Evolutionary conservation across 2,797 vertebrate genomes (phyloP), one percentile per base, ranked within the genome.

Genomic region (Adrianichthys oophorus): DNA sequence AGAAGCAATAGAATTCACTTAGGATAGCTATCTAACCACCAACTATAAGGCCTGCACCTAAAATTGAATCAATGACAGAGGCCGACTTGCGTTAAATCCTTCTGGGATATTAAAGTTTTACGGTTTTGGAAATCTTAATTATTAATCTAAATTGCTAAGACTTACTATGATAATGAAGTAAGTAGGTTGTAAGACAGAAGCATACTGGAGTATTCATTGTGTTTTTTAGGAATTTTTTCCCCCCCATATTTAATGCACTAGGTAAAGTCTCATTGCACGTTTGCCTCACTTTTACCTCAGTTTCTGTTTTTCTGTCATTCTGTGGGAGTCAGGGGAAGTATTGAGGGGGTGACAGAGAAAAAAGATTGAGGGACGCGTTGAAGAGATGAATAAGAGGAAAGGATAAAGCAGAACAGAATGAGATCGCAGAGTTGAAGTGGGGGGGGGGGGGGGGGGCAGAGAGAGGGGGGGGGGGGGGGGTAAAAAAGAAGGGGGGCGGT

Each of bases 51-150:
- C 83, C 83, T 75, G 85, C 83, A 87, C 51, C 45, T 75, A 85
- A 89, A 89, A 89, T 90, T 88, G 84, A 89, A 92, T 87, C 83
- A 89, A 90, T 89, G 86, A 88, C 89, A 82, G 79, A 70, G 85
- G 81, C 81, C 71, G 66, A 77, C 74, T 80, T 73, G 60, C 74
- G 74, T 85, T 87, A 82, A 87, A 84, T 80, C 84, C 86, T 89
- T 88, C 67, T 83, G 85, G 86, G 86, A 88, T 83, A 87, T 89
- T 87, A 87, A 82, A 85, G 87, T 84, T 80, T 82, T 85, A 82
- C 65, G 74, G 83, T 79, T 84, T 84, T 74, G 72, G 64, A 73
- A 82, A 90, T 90, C 86, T 86, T 85, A 87, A 89, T 88, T 83
- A 85, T 87, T 88, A 76, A 85, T 87, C 86, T 85, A 75, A 88